Percentiles rank a stretch among this genome's conserved stretches.
Conservation (phyloP, 2,113 vertebrate genomes). For the Pluvialis apricaria region DNA sequence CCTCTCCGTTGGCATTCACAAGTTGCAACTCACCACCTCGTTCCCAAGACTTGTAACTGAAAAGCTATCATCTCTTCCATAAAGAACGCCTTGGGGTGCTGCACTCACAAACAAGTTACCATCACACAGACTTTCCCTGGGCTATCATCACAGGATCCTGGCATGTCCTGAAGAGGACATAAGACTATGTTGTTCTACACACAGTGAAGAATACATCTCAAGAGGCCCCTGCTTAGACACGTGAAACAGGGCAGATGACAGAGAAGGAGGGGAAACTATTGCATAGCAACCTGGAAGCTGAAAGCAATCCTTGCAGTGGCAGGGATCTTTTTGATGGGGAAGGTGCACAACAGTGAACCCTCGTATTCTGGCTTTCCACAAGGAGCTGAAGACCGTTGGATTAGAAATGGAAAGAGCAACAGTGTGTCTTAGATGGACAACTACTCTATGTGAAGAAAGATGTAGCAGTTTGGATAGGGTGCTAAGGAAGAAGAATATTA, state of each 20-base stretch:
- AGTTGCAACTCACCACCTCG: not conserved
- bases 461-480: constrained; percentile 33
- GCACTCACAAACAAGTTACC: not conserved
- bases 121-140: not conserved
- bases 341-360: not conserved
- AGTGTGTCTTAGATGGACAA: not conserved
- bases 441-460: not conserved
- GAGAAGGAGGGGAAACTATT: not conserved
- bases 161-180: accelerated
- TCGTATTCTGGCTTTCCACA: not conserved
- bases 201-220: accelerated
- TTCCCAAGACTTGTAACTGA: not conserved
- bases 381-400: not conserved
- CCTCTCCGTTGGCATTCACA: not conserved
- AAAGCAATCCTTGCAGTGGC: not conserved
- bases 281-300: not conserved
- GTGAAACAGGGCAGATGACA: not conserved
- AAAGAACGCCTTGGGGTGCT: not conserved
- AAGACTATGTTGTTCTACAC: not conserved
- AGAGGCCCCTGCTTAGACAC: not conserved
- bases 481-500: constrained; percentile 35
- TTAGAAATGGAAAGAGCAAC: constrained; percentile 1
- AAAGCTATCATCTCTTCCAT: not conserved
- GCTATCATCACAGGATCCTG: not conserved
- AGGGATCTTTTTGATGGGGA: not conserved